These are phyloP conservation scores for Enteromius fasciolatus DNA, from an alignment of 2,797 vertebrate genomes.

Conservation along the genomic window DNA sequence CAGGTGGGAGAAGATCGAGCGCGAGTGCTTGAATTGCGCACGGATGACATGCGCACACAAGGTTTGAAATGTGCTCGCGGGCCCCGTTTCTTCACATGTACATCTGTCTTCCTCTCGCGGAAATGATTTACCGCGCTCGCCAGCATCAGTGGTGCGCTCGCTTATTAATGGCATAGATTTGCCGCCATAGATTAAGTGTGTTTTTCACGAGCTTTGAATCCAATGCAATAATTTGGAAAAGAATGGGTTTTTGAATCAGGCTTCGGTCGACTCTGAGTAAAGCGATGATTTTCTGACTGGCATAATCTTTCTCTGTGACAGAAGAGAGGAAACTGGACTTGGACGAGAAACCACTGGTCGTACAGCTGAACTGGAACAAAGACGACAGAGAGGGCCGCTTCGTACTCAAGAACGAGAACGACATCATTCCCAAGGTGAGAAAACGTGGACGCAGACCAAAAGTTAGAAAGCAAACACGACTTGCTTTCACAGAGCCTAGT, in stretches of 20 bases:
- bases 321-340: conserved; percentile 98
- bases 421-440: conserved; percentile 90
- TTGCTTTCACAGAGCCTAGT: neutral
- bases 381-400: conserved; percentile 96
- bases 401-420: conserved; percentile 98
- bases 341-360: conserved; percentile 97
- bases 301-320: conserved; percentile 70
- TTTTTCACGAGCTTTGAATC: too few relatives aligned
- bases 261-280: neutral
- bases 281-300: conserved; percentile 34
- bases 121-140: too few relatives aligned
- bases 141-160: too few relatives aligned
- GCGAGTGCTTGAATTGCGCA: too few relatives aligned
- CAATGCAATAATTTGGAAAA: neutral
- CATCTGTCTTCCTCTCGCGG: too few relatives aligned
- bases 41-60: too few relatives aligned
- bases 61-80: too few relatives aligned
- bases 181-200: too few relatives aligned
- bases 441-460: neutral
- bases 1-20: too few relatives aligned
- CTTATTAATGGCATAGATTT: too few relatives aligned
- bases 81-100: too few relatives aligned
- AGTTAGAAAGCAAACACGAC: neutral
- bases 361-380: conserved; percentile 99
- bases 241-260: neutral